These are phyloP conservation scores for Colinus virginianus DNA, from an alignment of 2,113 vertebrate genomes.

Conservation along the genomic window DNA sequence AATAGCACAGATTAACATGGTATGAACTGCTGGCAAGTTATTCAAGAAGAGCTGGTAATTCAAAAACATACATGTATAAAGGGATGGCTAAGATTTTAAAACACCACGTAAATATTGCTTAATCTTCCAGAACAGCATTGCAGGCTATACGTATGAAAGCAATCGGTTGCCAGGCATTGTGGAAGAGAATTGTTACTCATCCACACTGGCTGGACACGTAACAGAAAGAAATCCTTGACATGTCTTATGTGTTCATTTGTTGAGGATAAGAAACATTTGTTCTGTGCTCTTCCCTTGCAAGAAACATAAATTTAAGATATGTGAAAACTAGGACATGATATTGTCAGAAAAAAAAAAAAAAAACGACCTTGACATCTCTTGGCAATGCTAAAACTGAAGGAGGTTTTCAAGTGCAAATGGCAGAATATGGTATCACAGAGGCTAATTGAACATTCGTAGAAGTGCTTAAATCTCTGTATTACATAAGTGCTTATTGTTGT, in stretches of 20 bases:
- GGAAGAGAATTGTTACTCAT: not conserved
- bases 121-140: not conserved
- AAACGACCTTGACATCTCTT: not conserved
- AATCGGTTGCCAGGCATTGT: not conserved
- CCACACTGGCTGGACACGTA: not conserved
- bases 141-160: not conserved
- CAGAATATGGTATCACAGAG: not conserved
- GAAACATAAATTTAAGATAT: not conserved
- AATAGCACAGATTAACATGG: slow-evolving; percentile 3
- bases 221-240: not conserved
- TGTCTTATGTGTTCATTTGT: not conserved
- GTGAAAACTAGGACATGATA: not conserved
- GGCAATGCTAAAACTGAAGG: not conserved
- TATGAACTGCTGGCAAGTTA: not conserved
- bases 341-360: not conserved
- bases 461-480: not conserved
- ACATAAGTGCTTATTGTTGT: not conserved
- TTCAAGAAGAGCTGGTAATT: not conserved
- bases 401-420: not conserved
- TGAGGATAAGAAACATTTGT: not conserved
- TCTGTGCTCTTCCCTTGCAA: not conserved
- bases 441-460: not conserved
- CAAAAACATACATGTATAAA: not conserved
- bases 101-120: not conserved
- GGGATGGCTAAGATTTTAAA: not conserved